phyloP scores from a whole-genome alignment of 2,113 vertebrate genomes.

The Etia nguti region DNA sequence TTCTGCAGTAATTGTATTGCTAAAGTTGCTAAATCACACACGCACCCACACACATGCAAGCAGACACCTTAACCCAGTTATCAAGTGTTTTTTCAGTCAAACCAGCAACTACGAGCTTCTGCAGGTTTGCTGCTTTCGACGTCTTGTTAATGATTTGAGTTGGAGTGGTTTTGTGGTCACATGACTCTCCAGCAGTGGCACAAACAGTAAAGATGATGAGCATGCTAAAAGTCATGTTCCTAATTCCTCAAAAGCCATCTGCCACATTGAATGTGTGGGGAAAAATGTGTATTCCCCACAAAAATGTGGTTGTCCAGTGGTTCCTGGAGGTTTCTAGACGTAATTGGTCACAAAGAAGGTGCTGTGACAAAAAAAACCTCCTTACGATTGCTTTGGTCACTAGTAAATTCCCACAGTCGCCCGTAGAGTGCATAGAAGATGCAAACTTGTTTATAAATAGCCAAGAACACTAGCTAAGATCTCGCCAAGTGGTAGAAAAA shows the following conservation, averaged over 20 bases:
- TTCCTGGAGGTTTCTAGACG: background rate
- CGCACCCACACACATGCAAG: background rate
- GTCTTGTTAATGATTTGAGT: background rate
- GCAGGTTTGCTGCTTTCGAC: slow-evolving; percentile 9
- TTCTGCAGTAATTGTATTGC: slow-evolving; percentile 22
- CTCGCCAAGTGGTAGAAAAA: background rate
- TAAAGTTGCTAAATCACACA: background rate
- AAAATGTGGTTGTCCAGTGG: background rate
- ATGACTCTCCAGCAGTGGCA: background rate
- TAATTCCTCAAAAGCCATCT: background rate
- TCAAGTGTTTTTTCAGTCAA: background rate
- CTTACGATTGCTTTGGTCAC: background rate
- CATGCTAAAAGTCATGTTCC: background rate
- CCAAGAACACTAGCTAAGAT: background rate
- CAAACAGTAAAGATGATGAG: background rate
- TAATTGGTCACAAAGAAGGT: background rate
- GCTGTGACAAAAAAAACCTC: background rate
- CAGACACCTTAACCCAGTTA: slow-evolving; percentile 8
- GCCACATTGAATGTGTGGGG: background rate
- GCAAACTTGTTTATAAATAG: background rate
- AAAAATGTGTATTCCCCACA: background rate
- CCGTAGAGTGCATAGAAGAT: background rate
- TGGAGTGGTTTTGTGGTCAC: background rate
- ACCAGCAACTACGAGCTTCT: slow-evolving; percentile 1
- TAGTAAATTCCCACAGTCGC: fast-evolving